phyloP scores from a whole-genome alignment of 2,797 vertebrate genomes.

The Cetoscarus ocellatus region DNA sequence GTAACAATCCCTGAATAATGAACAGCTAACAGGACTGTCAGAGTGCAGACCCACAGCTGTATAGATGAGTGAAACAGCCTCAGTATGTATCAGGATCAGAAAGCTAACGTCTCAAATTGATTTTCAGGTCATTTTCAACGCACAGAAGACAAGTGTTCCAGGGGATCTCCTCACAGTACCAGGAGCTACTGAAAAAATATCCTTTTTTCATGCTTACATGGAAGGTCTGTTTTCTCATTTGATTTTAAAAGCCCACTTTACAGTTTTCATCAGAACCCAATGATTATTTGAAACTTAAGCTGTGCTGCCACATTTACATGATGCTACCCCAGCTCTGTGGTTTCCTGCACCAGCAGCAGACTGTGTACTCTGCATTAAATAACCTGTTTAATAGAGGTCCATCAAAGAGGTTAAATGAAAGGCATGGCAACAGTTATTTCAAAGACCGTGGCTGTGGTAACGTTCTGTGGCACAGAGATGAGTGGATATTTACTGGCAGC shows the following conservation, averaged over 20 bases:
- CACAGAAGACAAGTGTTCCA: conserved; percentile 87
- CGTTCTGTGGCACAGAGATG: conserved; percentile 26
- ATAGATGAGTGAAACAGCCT: not conserved
- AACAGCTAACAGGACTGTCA: too few species aligned
- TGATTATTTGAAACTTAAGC: conserved; percentile 4
- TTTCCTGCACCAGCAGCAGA: conserved; percentile 15
- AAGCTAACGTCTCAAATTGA: not conserved
- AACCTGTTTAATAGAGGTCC: conserved; percentile 13
- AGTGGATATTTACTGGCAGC: conserved; percentile 35
- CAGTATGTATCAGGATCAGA: not conserved
- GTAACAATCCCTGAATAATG: not conserved
- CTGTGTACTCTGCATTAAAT: conserved; percentile 34
- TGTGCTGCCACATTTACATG: not conserved
- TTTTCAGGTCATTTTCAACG: conserved; percentile 83
- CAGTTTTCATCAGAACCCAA: not conserved
- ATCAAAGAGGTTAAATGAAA: conserved; percentile 57
- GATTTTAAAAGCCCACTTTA: not conserved
- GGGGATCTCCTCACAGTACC: conserved; percentile 85
- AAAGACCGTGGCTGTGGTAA: conserved; percentile 55
- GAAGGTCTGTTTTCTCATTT: not conserved
- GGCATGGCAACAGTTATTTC: conserved; percentile 24
- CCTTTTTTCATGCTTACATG: conserved; percentile 72
- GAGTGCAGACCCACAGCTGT: not conserved
- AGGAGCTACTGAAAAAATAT: conserved; percentile 89
- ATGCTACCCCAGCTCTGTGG: conserved; percentile 1